A percentile compares a stretch with the other conserved stretches of the same genome.
phyloP scores from a whole-genome alignment of 2,888 invertebrate genomes.

The Volucella inanis region DNA sequence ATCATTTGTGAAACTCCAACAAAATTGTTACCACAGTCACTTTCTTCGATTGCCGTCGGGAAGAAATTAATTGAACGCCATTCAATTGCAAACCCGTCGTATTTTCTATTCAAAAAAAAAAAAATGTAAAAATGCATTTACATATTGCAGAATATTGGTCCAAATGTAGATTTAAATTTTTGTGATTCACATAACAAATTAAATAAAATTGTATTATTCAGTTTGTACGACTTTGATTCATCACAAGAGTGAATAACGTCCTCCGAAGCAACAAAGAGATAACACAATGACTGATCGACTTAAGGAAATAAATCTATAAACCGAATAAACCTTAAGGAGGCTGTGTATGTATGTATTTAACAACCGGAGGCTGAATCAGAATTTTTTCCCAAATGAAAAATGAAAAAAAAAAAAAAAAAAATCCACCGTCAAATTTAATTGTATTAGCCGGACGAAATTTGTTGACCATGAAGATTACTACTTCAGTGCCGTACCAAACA shows the following conservation, averaged over 20 bases:
- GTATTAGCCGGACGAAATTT: not conserved
- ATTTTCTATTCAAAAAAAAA: too few relatives aligned
- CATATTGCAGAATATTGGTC: too few relatives aligned
- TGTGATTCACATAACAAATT: too few relatives aligned
- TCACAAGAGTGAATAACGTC: too few relatives aligned
- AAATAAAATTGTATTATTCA: not conserved
- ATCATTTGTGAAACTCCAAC: too few relatives aligned
- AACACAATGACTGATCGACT: not conserved
- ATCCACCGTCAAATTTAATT: conserved; percentile 12
- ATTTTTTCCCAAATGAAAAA: conserved; percentile 15
- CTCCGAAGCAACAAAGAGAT: not conserved
- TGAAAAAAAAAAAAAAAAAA: not conserved
- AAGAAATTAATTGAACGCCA: too few relatives aligned
- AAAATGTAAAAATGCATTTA: too few relatives aligned
- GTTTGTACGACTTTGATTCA: too few relatives aligned
- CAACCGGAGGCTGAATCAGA: conserved; percentile 22
- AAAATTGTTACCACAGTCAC: too few relatives aligned
- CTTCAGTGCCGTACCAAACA: conserved; percentile 33
- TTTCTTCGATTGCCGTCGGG: too few relatives aligned
- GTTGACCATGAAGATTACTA: conserved; percentile 19
- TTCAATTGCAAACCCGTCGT: too few relatives aligned
- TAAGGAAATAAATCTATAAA: conserved; percentile 5
- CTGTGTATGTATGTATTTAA: not conserved
- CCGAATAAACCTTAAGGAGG: conserved; percentile 3
- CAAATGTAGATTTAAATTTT: too few relatives aligned